A percentile compares a stretch with the other conserved stretches of the same genome.
Evolutionary conservation across 1,140 invertebrate species (phyloP).

Genomic region (Rhopalosiphum maidis): DNA sequence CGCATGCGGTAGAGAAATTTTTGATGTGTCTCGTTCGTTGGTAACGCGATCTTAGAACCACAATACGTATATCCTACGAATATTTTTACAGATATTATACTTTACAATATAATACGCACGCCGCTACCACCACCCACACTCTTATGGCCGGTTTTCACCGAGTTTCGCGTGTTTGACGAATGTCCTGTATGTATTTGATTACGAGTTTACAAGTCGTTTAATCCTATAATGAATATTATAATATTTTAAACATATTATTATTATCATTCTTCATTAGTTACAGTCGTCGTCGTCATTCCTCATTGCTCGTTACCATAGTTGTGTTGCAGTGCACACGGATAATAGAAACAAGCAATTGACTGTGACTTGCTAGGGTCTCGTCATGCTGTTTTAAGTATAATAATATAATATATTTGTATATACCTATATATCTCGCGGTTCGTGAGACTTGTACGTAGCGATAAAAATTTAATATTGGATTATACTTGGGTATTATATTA

Average conservation of each 20-base stretch:
- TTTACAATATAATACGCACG: not conserved
- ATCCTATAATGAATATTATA: not conserved
- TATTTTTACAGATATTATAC: not conserved
- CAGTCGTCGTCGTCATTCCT: not conserved
- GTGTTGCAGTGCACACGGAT: not conserved
- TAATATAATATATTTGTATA: not conserved
- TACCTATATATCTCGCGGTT: not conserved
- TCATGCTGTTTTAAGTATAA: not conserved
- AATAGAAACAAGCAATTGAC: not conserved
- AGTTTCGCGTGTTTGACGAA: not conserved
- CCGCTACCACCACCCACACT: not conserved
- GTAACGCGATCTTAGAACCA: slow-evolving; percentile 50
- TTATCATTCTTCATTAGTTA: not conserved
- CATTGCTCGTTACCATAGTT: not conserved
- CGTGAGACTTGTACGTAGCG: not conserved
- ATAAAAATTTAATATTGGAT: not conserved
- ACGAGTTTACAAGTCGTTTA: not conserved
- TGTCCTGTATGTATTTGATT: slow-evolving; percentile 24
- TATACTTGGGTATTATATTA: not conserved
- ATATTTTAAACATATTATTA: slow-evolving; percentile 6
- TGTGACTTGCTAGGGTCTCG: not conserved
- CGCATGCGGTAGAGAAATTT: not conserved
- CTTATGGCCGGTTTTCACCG: not conserved
- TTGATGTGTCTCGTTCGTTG: not conserved
- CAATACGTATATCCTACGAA: not conserved